phyloP scores from a whole-genome alignment of 2,888 invertebrate species.

The Ophraella communa region DNA sequence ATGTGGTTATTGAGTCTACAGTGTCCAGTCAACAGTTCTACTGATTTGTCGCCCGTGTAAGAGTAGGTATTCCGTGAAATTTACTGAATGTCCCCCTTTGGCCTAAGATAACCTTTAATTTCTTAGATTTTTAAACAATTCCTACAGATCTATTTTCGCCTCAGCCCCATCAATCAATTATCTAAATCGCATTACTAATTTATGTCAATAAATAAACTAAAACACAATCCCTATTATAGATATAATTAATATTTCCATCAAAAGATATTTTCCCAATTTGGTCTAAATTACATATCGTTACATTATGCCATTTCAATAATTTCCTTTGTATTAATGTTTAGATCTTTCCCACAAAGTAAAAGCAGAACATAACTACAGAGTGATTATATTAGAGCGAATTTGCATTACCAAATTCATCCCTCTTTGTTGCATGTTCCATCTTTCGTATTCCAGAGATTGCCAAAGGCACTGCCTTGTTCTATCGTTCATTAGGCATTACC shows the following conservation, averaged over 20 bases:
- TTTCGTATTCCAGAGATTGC: slow-evolving; percentile 43
- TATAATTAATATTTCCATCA: slow-evolving; percentile 1
- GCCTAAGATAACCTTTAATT: too few species aligned
- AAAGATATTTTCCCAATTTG: slow-evolving; percentile 9
- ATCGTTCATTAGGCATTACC: slow-evolving; percentile 55
- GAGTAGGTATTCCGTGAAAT: too few species aligned
- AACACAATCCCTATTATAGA: too few species aligned
- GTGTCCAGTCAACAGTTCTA: too few species aligned
- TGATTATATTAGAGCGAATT: slow-evolving; percentile 43
- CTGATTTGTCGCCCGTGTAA: too few species aligned
- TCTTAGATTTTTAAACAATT: too few species aligned
- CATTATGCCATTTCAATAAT: slow-evolving; percentile 23
- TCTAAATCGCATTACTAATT: too few species aligned
- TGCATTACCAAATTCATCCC: slow-evolving; percentile 44
- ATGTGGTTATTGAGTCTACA: too few species aligned
- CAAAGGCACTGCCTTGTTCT: slow-evolving; percentile 47
- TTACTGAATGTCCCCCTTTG: too few species aligned
- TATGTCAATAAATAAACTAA: too few species aligned
- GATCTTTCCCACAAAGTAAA: slow-evolving; percentile 33
- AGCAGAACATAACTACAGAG: slow-evolving; percentile 31
- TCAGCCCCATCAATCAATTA: too few species aligned
- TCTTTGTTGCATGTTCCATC: slow-evolving; percentile 39
- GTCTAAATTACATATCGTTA: slow-evolving; percentile 9
- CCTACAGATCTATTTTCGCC: too few species aligned
- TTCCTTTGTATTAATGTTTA: slow-evolving; percentile 34